phyloP scores from a whole-genome alignment of 2,113 vertebrate species.

The Octodon degus region DNA sequence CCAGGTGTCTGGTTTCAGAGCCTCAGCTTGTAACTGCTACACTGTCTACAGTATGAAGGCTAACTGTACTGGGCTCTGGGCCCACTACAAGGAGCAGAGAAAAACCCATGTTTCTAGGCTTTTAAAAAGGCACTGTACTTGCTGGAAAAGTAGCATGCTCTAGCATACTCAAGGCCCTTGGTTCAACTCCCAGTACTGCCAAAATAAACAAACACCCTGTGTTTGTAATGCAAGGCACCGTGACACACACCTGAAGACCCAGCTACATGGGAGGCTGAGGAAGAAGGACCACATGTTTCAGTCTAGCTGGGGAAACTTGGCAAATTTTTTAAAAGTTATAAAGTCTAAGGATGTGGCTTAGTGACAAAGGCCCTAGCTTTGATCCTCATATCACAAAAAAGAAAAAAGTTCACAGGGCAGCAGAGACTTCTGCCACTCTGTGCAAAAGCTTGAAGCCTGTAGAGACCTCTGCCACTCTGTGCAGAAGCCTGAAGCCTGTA shows the following conservation, averaged over 20 bases:
- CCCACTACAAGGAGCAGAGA: neutral
- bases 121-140: neutral
- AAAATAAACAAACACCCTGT: neutral
- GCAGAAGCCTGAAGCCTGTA: neutral
- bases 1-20: slow-evolving; percentile 73
- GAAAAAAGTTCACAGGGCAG: neutral
- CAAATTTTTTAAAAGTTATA: neutral
- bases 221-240: neutral
- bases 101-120: neutral
- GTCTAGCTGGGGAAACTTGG: neutral
- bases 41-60: neutral
- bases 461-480: neutral
- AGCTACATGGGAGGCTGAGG: neutral
- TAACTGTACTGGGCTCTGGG: neutral
- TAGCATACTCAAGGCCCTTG: neutral
- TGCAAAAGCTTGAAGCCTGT: too few species aligned
- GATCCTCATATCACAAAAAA: neutral
- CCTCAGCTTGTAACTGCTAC: slow-evolving; percentile 5
- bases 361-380: neutral
- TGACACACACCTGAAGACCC: neutral
- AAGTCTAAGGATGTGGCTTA: neutral
- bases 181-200: neutral
- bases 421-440: neutral
- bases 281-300: neutral
- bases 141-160: neutral